Conservation (phyloP, 2,888 invertebrate species). For the Diachrysia chrysitis region DNA sequence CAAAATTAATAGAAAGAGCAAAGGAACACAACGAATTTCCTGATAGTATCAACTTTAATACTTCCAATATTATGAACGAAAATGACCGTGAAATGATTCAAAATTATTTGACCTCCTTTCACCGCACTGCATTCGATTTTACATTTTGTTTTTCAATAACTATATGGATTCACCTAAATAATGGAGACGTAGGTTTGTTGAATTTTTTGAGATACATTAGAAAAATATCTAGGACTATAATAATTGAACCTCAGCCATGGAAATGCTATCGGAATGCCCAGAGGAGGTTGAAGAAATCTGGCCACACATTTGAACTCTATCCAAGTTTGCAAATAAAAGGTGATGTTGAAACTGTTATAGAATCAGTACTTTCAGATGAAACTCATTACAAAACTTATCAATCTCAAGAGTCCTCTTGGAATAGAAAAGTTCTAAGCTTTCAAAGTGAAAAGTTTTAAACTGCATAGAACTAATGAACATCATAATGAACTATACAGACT, state of each 20-base stretch:
- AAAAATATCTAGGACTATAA: slow-evolving; percentile 86
- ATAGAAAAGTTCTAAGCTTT: slow-evolving; percentile 91
- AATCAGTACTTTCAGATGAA: slow-evolving; percentile 84
- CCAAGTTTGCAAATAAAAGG: slow-evolving; percentile 89
- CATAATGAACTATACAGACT: too few relatives aligned
- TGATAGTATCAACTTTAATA: slow-evolving; percentile 89
- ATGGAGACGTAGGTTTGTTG: slow-evolving; percentile 92
- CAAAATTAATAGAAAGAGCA: slow-evolving; percentile 91
- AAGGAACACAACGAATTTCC: slow-evolving; percentile 81
- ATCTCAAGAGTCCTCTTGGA: slow-evolving; percentile 91
- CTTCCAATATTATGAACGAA: slow-evolving; percentile 90
- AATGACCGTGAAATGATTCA: slow-evolving; percentile 74
- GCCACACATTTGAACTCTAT: slow-evolving; percentile 90
- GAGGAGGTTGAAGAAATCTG: slow-evolving; percentile 91
- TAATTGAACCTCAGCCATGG: slow-evolving; percentile 96
- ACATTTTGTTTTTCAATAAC: slow-evolving; percentile 95
- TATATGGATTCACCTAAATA: slow-evolving; percentile 97
- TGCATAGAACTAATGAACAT: not conserved
- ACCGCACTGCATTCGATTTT: slow-evolving; percentile 89
- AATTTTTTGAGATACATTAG: slow-evolving; percentile 90
- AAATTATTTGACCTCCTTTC: slow-evolving; percentile 80
- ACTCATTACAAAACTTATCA: slow-evolving; percentile 88
- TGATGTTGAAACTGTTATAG: slow-evolving; percentile 90
- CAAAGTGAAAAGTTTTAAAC: slow-evolving; percentile 57
- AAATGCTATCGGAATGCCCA: slow-evolving; percentile 94